Conservation (phyloP, 37 sponge, comb jelly and placozoan species). For the Hormiphora californensis region DNA sequence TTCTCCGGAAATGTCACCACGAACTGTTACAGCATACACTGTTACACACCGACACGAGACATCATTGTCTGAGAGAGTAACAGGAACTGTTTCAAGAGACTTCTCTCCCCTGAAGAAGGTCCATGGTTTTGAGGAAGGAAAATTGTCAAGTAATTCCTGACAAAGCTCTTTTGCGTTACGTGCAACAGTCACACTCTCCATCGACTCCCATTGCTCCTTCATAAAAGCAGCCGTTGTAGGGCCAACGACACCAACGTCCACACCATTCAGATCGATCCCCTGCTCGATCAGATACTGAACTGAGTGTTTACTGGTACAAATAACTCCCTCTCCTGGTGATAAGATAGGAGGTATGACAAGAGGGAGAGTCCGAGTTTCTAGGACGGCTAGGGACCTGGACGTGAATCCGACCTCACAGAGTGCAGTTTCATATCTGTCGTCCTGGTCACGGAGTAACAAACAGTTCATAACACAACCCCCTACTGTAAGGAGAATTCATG, state of each 20-base stretch:
- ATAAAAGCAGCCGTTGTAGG: neutral
- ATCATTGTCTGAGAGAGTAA: neutral
- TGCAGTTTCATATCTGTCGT: neutral
- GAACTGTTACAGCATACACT: neutral
- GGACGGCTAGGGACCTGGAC: neutral
- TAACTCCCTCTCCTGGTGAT: neutral
- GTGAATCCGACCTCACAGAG: neutral
- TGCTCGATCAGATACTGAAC: neutral
- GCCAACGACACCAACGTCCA: neutral
- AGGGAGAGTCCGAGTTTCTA: neutral
- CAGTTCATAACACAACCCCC: too few relatives aligned
- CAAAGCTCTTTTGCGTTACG: neutral
- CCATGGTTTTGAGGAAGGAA: neutral
- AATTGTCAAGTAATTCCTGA: neutral
- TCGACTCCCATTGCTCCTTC: neutral
- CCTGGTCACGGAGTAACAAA: slow-evolving; percentile 1
- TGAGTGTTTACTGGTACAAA: neutral
- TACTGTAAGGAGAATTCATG: too few relatives aligned
- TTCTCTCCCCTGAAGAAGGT: neutral
- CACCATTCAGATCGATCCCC: neutral
- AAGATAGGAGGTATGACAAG: neutral
- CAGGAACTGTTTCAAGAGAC: neutral
- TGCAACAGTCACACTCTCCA: neutral
- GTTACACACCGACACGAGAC: too few relatives aligned
- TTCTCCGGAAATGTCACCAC: neutral